A percentile compares a stretch with the other conserved stretches of the same genome.
These are phyloP conservation scores for Conops quadrifasciatus DNA, from an alignment of 2,888 invertebrate species.

Conservation along the genomic window DNA sequence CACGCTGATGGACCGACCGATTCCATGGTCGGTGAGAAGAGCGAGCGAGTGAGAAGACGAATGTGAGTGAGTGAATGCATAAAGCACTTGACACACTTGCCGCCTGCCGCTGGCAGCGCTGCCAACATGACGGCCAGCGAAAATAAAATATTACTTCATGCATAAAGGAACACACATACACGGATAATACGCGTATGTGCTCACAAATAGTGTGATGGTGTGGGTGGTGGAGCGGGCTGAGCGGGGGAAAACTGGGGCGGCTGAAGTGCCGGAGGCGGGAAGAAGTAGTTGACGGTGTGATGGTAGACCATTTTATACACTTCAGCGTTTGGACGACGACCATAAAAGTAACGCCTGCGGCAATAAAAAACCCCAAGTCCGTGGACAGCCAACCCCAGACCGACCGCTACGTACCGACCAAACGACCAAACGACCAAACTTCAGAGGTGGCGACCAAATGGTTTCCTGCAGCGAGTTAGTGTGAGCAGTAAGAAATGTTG, in stretches of 20 bases:
- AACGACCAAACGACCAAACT: conserved; percentile 9
- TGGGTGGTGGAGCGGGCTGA: background rate
- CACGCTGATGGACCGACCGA: too few species aligned
- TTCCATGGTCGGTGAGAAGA: conserved; percentile 4
- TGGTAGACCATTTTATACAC: background rate
- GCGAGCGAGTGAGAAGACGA: conserved; percentile 11
- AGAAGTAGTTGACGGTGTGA: conserved; percentile 11
- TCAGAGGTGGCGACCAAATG: conserved; percentile 25
- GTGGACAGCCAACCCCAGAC: conserved; percentile 53
- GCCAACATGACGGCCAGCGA: conserved; percentile 53
- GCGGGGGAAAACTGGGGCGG: conserved; percentile 2
- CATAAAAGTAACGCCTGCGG: conserved; percentile 64
- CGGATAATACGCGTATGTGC: conserved; percentile 1
- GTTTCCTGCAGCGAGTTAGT: conserved; percentile 36
- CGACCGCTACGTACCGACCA: conserved; percentile 33
- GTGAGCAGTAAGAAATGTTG: conserved; percentile 42
- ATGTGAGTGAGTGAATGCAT: conserved; percentile 50
- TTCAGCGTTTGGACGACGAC: conserved; percentile 29
- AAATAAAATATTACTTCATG: conserved; percentile 15
- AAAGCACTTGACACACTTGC: conserved; percentile 61
- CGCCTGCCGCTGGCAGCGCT: conserved; percentile 59
- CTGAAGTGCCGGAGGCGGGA: background rate
- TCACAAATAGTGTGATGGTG: conserved; percentile 35
- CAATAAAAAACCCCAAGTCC: conserved; percentile 61
- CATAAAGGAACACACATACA: conserved; percentile 27